Evolutionary conservation across 2,888 invertebrate genomes (phyloP).

Genomic region (Trissoscelio sp.): DNA sequence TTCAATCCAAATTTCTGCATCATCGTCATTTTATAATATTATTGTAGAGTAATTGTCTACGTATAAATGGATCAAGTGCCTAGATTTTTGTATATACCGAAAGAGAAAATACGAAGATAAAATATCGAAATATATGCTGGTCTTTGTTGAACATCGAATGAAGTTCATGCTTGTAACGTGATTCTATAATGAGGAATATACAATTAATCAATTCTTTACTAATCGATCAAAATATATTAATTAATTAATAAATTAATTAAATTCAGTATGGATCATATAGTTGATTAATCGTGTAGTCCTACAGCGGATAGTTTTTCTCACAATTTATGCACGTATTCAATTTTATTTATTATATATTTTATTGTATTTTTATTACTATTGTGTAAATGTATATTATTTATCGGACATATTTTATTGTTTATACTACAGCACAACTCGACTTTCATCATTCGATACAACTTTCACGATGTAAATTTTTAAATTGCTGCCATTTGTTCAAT

Average conservation of each 20-base stretch:
- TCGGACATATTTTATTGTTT: not conserved
- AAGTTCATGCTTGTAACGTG: conserved; percentile 21
- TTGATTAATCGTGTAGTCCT: not conserved
- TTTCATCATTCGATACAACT: not conserved
- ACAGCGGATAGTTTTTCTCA: not conserved
- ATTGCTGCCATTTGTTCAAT: no score
- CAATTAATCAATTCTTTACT: conserved; percentile 26
- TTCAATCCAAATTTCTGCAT: conserved; percentile 45
- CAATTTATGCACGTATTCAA: conserved; percentile 30
- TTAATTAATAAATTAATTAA: conserved; percentile 19
- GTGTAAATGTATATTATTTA: conserved; percentile 57
- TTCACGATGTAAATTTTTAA: not conserved
- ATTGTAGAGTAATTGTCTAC: conserved; percentile 43
- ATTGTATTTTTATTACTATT: conserved; percentile 56
- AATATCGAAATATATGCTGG: conserved; percentile 20
- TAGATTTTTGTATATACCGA: conserved; percentile 58
- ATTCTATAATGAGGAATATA: not conserved
- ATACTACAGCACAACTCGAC: not conserved
- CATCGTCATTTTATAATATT: conserved; percentile 8
- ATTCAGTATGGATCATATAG: not conserved
- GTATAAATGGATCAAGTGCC: conserved; percentile 56
- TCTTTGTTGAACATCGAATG: conserved; percentile 34
- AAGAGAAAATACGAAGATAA: conserved; percentile 4
- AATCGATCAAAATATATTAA: not conserved
- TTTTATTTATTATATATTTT: conserved; percentile 66